phyloP scores from a whole-genome alignment of 1,140 invertebrate species.

The Hyles vespertilio region DNA sequence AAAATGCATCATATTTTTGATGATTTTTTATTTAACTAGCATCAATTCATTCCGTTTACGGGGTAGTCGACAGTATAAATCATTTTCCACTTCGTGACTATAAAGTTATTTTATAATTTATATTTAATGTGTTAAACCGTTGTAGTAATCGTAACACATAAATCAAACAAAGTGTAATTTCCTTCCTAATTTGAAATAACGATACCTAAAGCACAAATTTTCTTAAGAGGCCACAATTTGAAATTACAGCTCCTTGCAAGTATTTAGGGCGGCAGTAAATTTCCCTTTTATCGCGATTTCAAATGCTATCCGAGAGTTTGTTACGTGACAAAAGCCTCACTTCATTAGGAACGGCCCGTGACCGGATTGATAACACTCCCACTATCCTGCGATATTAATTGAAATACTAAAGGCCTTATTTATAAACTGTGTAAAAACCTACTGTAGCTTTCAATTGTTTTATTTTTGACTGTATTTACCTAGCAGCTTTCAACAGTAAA shows the following conservation, averaged over 20 bases:
- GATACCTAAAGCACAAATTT: slow-evolving; percentile 8
- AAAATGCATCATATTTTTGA: neutral
- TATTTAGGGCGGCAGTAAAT: slow-evolving; percentile 43
- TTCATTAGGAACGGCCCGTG: slow-evolving; percentile 51
- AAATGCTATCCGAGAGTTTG: slow-evolving; percentile 42
- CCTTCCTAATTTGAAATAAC: slow-evolving; percentile 9
- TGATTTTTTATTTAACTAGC: too few species aligned
- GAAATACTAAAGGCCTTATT: slow-evolving; percentile 9
- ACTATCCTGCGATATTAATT: slow-evolving; percentile 28
- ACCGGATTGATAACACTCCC: slow-evolving; percentile 45
- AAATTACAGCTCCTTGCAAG: slow-evolving; percentile 26
- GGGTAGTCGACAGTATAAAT: too few species aligned
- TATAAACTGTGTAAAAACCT: neutral
- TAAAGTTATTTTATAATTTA: too few species aligned
- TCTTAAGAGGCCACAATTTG: slow-evolving; percentile 7
- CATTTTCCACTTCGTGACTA: too few species aligned
- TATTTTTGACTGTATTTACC: neutral
- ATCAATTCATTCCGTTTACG: too few species aligned
- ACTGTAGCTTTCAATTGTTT: neutral
- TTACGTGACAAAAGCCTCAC: slow-evolving; percentile 55
- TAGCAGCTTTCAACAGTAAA: neutral
- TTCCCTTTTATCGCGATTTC: slow-evolving; percentile 50
- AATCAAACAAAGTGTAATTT: slow-evolving; percentile 12
- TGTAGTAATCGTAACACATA: neutral
- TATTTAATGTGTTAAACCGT: too few species aligned